These are phyloP conservation scores for Phrynocephalus versicolor DNA, from an alignment of 2,113 vertebrate species.

Conservation along the genomic window DNA sequence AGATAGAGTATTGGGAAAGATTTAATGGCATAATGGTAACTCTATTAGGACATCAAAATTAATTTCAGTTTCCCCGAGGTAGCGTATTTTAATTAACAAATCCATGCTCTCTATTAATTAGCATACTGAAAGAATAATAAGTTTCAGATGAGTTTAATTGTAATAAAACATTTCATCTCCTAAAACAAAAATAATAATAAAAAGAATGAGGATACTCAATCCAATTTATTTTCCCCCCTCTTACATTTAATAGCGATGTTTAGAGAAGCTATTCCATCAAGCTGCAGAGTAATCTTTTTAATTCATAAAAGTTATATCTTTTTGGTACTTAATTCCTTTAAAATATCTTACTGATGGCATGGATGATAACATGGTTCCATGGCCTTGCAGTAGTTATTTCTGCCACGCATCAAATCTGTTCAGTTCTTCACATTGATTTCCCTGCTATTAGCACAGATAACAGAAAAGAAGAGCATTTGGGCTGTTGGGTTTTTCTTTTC, in stretches of 20 bases:
- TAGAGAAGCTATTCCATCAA: slow-evolving; percentile 41
- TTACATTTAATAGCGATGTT: slow-evolving; percentile 52
- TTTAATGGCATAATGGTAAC: slow-evolving; percentile 66
- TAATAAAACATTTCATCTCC: slow-evolving; percentile 70
- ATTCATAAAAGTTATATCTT: slow-evolving; percentile 52
- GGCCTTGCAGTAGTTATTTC: slow-evolving; percentile 40
- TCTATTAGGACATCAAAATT: slow-evolving; percentile 78
- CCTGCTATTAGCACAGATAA: slow-evolving; percentile 28
- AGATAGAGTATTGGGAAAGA: slow-evolving; percentile 62
- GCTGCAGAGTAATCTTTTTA: slow-evolving; percentile 54
- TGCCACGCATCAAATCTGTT: slow-evolving; percentile 32
- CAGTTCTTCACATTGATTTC: slow-evolving; percentile 38
- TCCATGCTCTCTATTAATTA: slow-evolving; percentile 76
- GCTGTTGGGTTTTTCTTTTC: no score
- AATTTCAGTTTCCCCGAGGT: slow-evolving; percentile 76
- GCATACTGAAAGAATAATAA: slow-evolving; percentile 71
- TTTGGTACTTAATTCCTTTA: slow-evolving; percentile 17
- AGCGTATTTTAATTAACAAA: slow-evolving; percentile 81
- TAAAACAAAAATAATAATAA: slow-evolving; percentile 69
- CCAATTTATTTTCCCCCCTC: slow-evolving; percentile 60
- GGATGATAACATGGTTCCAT: not conserved
- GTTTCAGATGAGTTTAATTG: slow-evolving; percentile 71
- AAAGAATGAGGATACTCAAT: slow-evolving; percentile 61
- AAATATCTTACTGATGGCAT: slow-evolving; percentile 36
- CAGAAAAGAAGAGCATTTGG: not conserved